These are phyloP conservation scores for Pycnonotus jocosus DNA, from an alignment of 2,113 vertebrate species.

Conservation along the genomic window DNA sequence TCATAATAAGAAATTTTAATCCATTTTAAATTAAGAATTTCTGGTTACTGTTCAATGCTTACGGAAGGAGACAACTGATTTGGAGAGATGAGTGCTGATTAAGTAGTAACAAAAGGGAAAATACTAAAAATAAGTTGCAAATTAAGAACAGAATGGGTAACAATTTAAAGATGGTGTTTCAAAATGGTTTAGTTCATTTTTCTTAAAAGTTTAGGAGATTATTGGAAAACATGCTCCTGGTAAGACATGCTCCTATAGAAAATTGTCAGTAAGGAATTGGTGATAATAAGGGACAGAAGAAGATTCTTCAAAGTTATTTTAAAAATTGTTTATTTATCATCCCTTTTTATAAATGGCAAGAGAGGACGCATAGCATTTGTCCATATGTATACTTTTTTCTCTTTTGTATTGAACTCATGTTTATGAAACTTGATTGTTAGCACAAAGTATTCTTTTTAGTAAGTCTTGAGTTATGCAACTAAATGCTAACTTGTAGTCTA, in stretches of 20 bases:
- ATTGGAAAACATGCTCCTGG: neutral
- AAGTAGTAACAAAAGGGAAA: neutral
- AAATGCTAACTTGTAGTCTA: neutral
- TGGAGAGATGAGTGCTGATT: neutral
- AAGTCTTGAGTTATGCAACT: neutral
- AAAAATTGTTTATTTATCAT: neutral
- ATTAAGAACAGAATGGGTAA: neutral
- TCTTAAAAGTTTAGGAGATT: neutral
- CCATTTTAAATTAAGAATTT: neutral
- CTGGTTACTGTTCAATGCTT: neutral
- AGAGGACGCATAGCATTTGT: neutral
- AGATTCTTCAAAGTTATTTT: neutral
- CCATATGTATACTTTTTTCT: neutral
- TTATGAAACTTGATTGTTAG: neutral
- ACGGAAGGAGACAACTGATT: neutral
- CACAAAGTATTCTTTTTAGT: neutral
- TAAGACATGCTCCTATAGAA: neutral
- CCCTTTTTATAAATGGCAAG: neutral
- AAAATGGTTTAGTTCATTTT: neutral
- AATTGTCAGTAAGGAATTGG: neutral
- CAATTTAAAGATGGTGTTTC: neutral
- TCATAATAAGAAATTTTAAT: neutral
- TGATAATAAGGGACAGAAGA: neutral
- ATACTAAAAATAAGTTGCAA: neutral
- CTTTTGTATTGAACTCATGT: neutral